A percentile compares a stretch with the other conserved stretches of the same genome.
These are phyloP conservation scores for Clarias platycephalus DNA, from an alignment of 2,797 vertebrate species.

Conservation along the genomic window DNA sequence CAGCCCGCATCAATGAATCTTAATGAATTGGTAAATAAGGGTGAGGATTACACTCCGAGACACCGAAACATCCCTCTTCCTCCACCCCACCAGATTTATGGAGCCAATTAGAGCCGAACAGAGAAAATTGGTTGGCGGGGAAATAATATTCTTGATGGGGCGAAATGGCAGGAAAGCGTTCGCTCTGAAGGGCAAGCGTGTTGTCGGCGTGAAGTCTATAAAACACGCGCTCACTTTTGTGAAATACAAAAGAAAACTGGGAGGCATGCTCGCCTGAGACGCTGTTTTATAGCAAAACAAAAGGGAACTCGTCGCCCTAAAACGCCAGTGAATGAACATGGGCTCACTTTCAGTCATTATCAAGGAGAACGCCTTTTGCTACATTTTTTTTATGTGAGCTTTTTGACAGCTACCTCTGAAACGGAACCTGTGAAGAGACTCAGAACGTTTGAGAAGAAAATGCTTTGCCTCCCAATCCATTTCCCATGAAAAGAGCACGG, in stretches of 20 bases:
- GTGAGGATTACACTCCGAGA: slow-evolving; percentile 99
- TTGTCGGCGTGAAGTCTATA: slow-evolving; percentile 86
- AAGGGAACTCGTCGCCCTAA: neutral
- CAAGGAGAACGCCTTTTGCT: neutral
- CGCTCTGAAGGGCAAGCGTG: slow-evolving; percentile 92
- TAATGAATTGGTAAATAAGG: slow-evolving; percentile 99
- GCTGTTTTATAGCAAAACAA: slow-evolving; percentile 65
- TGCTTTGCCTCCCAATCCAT: neutral
- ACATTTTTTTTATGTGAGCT: neutral
- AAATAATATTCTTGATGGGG: slow-evolving; percentile 99
- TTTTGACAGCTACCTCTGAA: slow-evolving; percentile 31
- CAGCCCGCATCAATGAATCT: slow-evolving; percentile 99
- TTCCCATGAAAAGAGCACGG: slow-evolving; percentile 1
- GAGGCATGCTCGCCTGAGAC: slow-evolving; percentile 56
- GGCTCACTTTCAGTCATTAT: slow-evolving; percentile 14
- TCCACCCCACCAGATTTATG: slow-evolving; percentile 98
- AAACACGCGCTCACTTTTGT: slow-evolving; percentile 79
- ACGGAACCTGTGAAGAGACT: slow-evolving; percentile 1
- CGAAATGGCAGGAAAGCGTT: slow-evolving; percentile 91
- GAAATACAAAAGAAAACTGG: slow-evolving; percentile 72
- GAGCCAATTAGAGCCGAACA: slow-evolving; percentile 99
- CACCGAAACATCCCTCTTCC: slow-evolving; percentile 99
- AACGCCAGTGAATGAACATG: neutral
- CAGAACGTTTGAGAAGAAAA: neutral
- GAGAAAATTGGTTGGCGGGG: slow-evolving; percentile 99